Conservation (phyloP, 2,888 invertebrate species). For the Xanthostigma xanthostigma region DNA sequence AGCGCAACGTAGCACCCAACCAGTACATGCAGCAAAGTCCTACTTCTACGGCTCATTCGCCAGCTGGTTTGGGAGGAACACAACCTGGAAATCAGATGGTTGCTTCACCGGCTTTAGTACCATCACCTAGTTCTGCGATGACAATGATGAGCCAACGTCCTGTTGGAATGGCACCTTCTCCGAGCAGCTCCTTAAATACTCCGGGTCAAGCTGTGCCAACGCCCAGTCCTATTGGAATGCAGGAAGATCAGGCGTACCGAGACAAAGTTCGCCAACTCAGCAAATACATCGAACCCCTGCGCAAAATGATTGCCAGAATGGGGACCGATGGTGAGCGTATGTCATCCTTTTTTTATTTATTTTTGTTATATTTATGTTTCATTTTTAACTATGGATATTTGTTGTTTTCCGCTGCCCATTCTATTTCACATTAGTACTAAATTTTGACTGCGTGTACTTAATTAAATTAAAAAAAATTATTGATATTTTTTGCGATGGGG, state of each 20-base stretch:
- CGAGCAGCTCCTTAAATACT: conserved; percentile 69
- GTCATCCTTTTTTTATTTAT: conserved; percentile 16
- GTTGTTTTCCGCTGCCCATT: not conserved
- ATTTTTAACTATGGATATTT: no score
- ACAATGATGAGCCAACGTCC: conserved; percentile 30
- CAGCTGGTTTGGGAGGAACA: conserved; percentile 42
- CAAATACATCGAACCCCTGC: conserved; percentile 85
- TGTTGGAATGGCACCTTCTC: conserved; percentile 56
- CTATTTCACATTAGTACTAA: not conserved
- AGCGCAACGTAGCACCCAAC: conserved; percentile 29
- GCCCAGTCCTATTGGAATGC: conserved; percentile 47
- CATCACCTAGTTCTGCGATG: conserved; percentile 51
- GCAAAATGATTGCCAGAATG: conserved; percentile 78
- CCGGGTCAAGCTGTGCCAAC: conserved; percentile 34
- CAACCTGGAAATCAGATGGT: conserved; percentile 43
- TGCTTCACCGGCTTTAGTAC: conserved; percentile 51
- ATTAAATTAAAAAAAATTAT: no score
- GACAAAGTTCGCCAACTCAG: conserved; percentile 88
- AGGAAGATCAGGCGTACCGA: conserved; percentile 80
- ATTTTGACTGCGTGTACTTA: no score
- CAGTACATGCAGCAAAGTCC: conserved; percentile 71
- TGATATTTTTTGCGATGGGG: no score
- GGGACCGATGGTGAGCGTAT: conserved; percentile 63
- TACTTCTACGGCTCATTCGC: conserved; percentile 59
- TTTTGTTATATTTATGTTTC: not conserved